Percentiles rank a stretch among this genome's conserved stretches.
Conservation (phyloP, 2,888 invertebrate species). For the Caenorhabditis sp. region DNA sequence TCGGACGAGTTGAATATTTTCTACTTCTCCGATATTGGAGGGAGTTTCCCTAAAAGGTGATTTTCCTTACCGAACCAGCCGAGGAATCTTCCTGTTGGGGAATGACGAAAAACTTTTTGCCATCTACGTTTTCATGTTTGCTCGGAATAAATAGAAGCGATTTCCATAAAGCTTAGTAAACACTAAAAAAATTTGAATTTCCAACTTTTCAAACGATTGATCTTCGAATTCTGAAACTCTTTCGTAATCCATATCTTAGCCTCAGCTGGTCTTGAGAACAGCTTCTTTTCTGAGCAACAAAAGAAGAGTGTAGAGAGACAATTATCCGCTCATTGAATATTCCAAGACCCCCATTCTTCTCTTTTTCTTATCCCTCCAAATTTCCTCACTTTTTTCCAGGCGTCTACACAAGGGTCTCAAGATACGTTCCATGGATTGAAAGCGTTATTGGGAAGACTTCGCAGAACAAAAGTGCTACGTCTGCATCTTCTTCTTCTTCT, state of each 20-base stretch:
- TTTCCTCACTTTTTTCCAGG: slow-evolving; percentile 49
- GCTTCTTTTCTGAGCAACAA: not conserved
- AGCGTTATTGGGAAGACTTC: slow-evolving; percentile 38
- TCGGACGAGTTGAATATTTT: too few relatives aligned
- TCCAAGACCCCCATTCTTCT: slow-evolving; percentile 7
- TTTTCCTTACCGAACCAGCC: too few relatives aligned
- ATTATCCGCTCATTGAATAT: slow-evolving; percentile 26
- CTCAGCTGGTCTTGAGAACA: not conserved
- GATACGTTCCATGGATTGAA: slow-evolving; percentile 71
- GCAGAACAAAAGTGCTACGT: not conserved
- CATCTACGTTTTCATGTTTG: not conserved
- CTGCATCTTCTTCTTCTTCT: slow-evolving; percentile 9
- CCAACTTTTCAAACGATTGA: not conserved
- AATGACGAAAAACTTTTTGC: not conserved
- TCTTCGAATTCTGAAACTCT: not conserved
- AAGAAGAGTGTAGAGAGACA: slow-evolving; percentile 34
- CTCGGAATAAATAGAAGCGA: not conserved
- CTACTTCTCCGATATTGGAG: too few relatives aligned
- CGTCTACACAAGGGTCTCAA: slow-evolving; percentile 73
- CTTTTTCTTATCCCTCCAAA: not conserved
- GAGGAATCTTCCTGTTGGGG: too few relatives aligned
- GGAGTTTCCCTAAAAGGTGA: too few relatives aligned
- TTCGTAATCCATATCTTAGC: not conserved
- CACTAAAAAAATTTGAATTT: not conserved
- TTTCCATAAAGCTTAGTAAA: not conserved